phyloP scores from a whole-genome alignment of 2,113 vertebrate species.

The Poeciliopsis occidentalis region DNA sequence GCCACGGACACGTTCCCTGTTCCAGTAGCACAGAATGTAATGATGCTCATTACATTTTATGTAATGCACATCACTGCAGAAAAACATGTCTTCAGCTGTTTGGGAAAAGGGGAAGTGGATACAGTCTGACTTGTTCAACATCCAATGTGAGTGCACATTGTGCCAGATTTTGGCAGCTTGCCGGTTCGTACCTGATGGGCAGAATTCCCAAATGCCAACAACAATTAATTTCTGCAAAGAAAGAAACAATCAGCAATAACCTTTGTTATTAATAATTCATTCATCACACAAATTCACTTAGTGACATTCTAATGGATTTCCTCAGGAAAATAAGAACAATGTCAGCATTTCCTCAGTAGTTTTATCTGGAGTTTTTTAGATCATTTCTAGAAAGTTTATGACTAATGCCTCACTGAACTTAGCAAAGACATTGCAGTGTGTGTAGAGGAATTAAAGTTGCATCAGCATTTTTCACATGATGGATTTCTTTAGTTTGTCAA shows the following conservation, averaged over 20 bases:
- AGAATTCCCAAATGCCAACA: background rate
- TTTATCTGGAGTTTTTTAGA: background rate
- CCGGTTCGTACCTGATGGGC: no score
- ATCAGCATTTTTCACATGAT: background rate
- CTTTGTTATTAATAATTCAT: background rate
- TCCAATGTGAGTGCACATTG: background rate
- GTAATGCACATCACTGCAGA: background rate
- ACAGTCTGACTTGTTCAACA: background rate
- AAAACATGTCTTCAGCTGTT: background rate
- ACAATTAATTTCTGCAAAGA: background rate
- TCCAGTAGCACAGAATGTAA: background rate
- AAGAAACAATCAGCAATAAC: background rate
- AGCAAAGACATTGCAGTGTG: background rate
- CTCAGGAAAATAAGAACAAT: background rate
- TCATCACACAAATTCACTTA: slow-evolving; percentile 2
- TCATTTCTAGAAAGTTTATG: background rate
- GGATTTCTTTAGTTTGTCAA: no score
- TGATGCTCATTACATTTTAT: background rate
- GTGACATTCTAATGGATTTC: background rate
- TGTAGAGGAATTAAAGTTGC: background rate
- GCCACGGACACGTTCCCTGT: background rate
- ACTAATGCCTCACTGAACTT: background rate
- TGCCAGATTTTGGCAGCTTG: background rate
- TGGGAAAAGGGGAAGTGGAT: background rate
- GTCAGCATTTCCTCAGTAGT: background rate